Conservation (phyloP, 2,888 invertebrate species). For the Clostera curtula region DNA sequence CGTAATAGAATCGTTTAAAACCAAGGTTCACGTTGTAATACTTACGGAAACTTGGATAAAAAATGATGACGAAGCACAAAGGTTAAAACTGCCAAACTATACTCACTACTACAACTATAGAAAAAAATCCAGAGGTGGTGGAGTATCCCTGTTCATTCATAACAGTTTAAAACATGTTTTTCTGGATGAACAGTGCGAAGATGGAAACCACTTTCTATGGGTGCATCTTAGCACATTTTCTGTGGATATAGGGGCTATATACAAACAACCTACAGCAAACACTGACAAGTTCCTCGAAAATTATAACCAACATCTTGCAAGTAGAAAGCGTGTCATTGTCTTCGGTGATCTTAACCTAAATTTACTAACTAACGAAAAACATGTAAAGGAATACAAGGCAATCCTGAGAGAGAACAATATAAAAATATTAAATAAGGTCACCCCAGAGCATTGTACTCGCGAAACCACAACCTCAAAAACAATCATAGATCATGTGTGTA, state of each 20-base stretch:
- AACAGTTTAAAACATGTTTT: neutral
- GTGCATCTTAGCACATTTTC: constrained; percentile 1
- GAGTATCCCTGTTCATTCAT: neutral
- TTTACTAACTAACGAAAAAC: constrained; percentile 4
- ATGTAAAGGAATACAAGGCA: constrained; percentile 4
- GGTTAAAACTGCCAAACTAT: no score
- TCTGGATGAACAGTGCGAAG: neutral
- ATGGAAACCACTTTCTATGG: neutral
- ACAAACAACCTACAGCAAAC: constrained; percentile 6
- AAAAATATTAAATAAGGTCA: constrained; percentile 12
- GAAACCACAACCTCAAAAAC: constrained; percentile 11
- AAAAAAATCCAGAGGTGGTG: constrained; percentile 1
- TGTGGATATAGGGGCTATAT: neutral
- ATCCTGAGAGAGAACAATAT: constrained; percentile 8
- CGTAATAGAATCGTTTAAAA: neutral
- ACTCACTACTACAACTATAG: neutral
- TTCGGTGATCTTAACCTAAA: constrained; percentile 10
- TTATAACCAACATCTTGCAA: constrained; percentile 7
- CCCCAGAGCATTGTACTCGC: constrained; percentile 13
- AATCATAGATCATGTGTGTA: constrained; percentile 18
- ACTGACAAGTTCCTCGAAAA: constrained; percentile 10
- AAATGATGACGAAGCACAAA: neutral
- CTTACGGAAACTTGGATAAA: neutral
- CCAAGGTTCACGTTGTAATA: neutral
- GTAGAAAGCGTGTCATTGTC: no score